Evolutionary conservation across 2,888 invertebrate genomes (phyloP).

Genomic region (Chrysolina americana): DNA sequence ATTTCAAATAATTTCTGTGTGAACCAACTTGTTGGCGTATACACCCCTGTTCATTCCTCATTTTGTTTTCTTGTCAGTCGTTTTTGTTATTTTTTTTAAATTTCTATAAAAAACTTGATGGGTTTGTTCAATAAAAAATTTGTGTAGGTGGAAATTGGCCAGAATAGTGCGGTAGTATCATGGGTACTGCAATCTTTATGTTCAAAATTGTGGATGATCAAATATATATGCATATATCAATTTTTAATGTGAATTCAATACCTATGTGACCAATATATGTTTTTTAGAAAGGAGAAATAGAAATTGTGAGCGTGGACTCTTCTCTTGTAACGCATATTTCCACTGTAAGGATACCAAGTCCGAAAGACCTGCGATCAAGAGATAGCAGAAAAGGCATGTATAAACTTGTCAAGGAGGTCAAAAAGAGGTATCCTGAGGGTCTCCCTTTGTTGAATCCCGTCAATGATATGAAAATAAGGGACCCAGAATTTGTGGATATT

Average conservation of each 20-base stretch:
- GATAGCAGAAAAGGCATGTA: slow-evolving; percentile 90
- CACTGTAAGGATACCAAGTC: slow-evolving; percentile 91
- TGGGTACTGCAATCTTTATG: too few relatives aligned
- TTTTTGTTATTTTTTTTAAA: not conserved
- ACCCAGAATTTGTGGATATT: slow-evolving; percentile 83
- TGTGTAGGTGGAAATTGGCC: too few relatives aligned
- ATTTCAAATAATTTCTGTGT: not conserved
- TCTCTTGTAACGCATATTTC: slow-evolving; percentile 89
- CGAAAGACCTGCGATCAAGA: slow-evolving; percentile 87
- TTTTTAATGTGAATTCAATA: too few relatives aligned
- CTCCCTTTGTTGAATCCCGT: slow-evolving; percentile 94
- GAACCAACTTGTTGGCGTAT: not conserved
- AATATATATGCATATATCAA: too few relatives aligned
- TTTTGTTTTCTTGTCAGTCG: not conserved
- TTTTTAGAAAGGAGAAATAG: slow-evolving; percentile 83
- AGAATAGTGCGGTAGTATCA: too few relatives aligned
- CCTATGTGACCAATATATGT: not conserved
- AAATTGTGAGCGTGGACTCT: slow-evolving; percentile 90
- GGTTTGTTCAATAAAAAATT: not conserved
- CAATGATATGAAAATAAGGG: slow-evolving; percentile 95
- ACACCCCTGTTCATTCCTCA: not conserved
- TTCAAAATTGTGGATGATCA: too few relatives aligned
- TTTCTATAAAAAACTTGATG: not conserved
- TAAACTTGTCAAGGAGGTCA: slow-evolving; percentile 89
- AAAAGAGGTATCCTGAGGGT: slow-evolving; percentile 89